Evolutionary conservation across 2,888 invertebrate genomes (phyloP), one percentile per base, ranked within the genome.

Genomic region (Tortricodes alternella): DNA sequence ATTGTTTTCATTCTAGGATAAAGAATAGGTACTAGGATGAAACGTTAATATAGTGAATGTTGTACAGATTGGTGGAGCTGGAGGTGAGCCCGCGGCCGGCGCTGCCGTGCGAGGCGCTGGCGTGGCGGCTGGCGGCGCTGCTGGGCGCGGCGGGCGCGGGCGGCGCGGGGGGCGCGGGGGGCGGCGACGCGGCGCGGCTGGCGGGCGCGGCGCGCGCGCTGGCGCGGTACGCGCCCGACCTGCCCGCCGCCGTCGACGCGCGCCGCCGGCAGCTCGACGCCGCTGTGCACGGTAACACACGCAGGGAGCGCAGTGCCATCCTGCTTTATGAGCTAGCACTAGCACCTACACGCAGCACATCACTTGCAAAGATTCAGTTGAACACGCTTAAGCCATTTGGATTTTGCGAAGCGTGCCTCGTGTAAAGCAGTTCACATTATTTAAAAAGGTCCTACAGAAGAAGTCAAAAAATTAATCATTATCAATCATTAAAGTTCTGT

Each of bases 111-210:
- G 97, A 97, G 72, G 93, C 95, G 32, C 95, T 97, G 2, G 93
- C 97, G 8, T 96, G 97, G 96, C 94, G 96, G 60, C 91, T 98
- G 73, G 97, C 97, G 4, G 93, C 95, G 38, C 92, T 97, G 34
- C 95, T 98, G 65, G 90, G 89, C 52, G 50, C 29, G 15, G 16
- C 27, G 0, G 78, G 74, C 6, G 85, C 86, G 58, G 87, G 94
- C 67, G 93, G 94, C 58, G 89, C 93, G 0, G 35, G 37, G 9
- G 93, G 93, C 0, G 80, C 94, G 11, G 89, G 93, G 11, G 89
- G 93, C 18, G 92, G 93, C 57, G 90, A 94, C 66, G 93, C 94
- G 41, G 81, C 91, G 0, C 88, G 93, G 56, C 83, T 94, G 23
- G 92, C 93, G 0, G 91, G 92, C 53, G 74, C 92, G 35, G 83